These are phyloP conservation scores for Heterodera filipjevi DNA, from an alignment of 2,888 invertebrate species.

Conservation along the genomic window DNA sequence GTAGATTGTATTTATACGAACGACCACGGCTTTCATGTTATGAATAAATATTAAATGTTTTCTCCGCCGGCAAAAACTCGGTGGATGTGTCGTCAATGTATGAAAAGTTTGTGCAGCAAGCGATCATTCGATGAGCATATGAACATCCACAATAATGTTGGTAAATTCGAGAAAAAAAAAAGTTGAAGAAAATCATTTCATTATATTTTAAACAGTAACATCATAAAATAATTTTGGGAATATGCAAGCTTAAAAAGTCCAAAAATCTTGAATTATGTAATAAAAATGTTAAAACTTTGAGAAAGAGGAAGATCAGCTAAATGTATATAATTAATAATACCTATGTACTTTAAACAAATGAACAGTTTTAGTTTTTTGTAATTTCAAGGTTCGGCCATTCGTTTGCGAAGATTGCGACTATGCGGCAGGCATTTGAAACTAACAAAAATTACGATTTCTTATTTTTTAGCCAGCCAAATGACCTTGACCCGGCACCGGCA, in stretches of 20 bases:
- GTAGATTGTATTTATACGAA: too few species aligned
- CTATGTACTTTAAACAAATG: too few species aligned
- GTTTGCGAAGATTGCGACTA: conserved; percentile 61
- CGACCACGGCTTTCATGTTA: too few species aligned
- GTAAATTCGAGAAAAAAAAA: too few species aligned
- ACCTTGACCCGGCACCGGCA: conserved; percentile 62
- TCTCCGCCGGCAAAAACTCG: conserved; percentile 16
- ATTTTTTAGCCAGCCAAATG: conserved; percentile 61
- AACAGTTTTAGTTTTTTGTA: too few species aligned
- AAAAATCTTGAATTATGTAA: too few species aligned
- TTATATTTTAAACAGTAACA: too few species aligned
- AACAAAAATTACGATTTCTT: background rate
- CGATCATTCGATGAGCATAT: conserved; percentile 61
- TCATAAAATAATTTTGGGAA: too few species aligned
- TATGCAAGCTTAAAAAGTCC: conserved; percentile 10
- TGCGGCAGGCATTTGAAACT: conserved; percentile 57
- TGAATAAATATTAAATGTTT: background rate
- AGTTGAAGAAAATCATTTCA: too few species aligned
- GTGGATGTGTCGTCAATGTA: conserved; percentile 52
- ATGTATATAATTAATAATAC: too few species aligned
- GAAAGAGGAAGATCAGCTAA: too few species aligned
- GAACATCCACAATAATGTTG: conserved; percentile 35
- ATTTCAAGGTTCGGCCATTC: conserved; percentile 49
- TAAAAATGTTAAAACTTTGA: conserved; percentile 48
- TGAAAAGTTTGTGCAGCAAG: conserved; percentile 61